Conservation (phyloP, 2,113 vertebrate species). For the Nymphicus hollandicus region DNA sequence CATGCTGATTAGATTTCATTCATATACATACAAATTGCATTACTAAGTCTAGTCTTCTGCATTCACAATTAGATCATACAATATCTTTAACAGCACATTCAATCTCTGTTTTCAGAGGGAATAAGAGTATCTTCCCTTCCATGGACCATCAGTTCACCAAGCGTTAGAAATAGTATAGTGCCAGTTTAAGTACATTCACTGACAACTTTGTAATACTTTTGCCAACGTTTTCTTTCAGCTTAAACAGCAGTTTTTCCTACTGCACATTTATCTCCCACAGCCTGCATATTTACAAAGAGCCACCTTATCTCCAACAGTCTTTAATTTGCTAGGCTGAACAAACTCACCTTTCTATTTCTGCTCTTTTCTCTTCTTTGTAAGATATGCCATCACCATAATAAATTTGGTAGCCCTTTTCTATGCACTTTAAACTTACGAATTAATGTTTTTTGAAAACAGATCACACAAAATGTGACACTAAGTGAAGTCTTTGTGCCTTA, state of each 20-base stretch:
- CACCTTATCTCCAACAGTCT: neutral
- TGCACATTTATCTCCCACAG: neutral
- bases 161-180: neutral
- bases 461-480: neutral
- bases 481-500: neutral
- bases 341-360: neutral
- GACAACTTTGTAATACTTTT: neutral
- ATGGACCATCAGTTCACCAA: neutral
- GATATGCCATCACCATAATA: neutral
- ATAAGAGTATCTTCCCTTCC: neutral
- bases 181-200: neutral
- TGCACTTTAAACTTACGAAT: neutral
- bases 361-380: neutral
- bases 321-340: neutral
- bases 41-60: neutral
- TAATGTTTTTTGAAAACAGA: neutral
- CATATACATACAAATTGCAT: neutral
- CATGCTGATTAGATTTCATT: neutral
- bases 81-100: neutral
- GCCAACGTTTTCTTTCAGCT: neutral
- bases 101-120: neutral
- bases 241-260: neutral
- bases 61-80: neutral
- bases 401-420: neutral
- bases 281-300: neutral